Evolutionary conservation across 2,113 vertebrate species (phyloP), one percentile per base, ranked within the genome.

Genomic region (Cryptomyrus ogoouensis): DNA sequence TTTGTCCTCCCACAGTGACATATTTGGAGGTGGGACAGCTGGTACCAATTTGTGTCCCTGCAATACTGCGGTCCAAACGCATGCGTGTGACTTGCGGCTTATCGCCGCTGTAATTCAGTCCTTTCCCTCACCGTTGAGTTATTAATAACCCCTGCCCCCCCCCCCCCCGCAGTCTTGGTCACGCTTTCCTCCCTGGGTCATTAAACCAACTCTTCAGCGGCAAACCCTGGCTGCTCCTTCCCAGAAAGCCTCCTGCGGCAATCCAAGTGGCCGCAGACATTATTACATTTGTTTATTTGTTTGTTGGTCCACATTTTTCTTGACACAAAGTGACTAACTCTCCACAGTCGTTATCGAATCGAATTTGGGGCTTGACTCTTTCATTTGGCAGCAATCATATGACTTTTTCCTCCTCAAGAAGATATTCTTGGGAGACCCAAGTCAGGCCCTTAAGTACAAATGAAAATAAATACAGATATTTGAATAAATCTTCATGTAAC

Each of bases 1-100:
- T 93, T 93, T 92, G 93, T 92, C 91, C 93, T 93, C 93, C 94
- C 93, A 56, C 94, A 95, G 94, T 93, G 89, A 93, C 93, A 91
- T 93, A 94, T 94, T 95, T 94, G 92, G 94, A 93, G 93, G 93
- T 94, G 94, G 94, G 91, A 94, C 96, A 96, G 95, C 95, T 96
- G 95, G 94, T 95, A 95, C 92, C 95, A 95, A 95, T 96, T 96
- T 96, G 91, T 93, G 91, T 94, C 94, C 93, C 91, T 90, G 90
- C 93, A 92, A 89, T 92, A 93, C 94, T 83, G 56, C 80, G 92
- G 94, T 94, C 94, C 93, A 93, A 94, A 93, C 93, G 93, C 94
- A 94, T 95, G 94, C 95, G 94, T 94, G 93, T 93, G 92, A 93
- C 94, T 94, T 92, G 91, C 92, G 93, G 93, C 95, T 95, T 95